phyloP scores from a whole-genome alignment of 1,140 invertebrate genomes.

The Hylyphantes graminicola region DNA sequence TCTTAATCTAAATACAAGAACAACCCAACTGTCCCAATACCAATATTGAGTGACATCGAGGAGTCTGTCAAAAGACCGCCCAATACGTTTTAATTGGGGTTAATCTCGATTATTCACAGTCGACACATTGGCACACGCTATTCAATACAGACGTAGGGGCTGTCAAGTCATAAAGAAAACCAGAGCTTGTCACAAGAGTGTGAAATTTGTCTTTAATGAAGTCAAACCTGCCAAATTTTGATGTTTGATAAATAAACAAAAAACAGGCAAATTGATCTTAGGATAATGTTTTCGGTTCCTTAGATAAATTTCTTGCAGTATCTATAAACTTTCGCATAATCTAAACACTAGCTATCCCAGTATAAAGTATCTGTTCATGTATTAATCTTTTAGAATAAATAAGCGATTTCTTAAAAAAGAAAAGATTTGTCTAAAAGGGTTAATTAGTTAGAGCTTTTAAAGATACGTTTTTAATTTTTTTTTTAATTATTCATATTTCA shows the following conservation, averaged over 20 bases:
- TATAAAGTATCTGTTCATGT: background rate
- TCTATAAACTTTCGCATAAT: background rate
- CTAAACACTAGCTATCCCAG: background rate
- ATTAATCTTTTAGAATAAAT: too few species aligned
- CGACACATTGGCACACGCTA: background rate
- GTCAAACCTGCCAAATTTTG: constrained; percentile 11
- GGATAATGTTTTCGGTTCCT: background rate
- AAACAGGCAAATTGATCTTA: background rate
- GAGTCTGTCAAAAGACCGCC: constrained; percentile 3
- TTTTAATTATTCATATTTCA: too few species aligned
- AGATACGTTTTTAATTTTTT: too few species aligned
- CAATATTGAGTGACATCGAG: background rate
- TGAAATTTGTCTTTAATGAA: constrained; percentile 16
- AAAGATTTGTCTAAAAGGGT: too few species aligned
- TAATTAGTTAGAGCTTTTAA: too few species aligned
- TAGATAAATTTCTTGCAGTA: background rate
- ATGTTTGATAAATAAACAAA: constrained; percentile 7
- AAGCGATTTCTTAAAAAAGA: too few species aligned
- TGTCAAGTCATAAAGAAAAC: background rate
- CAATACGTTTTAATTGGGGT: constrained; percentile 30
- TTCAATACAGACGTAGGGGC: background rate
- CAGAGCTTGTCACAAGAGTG: constrained; percentile 14
- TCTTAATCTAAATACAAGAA: background rate
- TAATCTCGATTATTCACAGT: constrained; percentile 28
- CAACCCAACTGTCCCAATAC: background rate